Evolutionary conservation across 2,888 invertebrate genomes (phyloP).

Genomic region (Eristalis tenax): DNA sequence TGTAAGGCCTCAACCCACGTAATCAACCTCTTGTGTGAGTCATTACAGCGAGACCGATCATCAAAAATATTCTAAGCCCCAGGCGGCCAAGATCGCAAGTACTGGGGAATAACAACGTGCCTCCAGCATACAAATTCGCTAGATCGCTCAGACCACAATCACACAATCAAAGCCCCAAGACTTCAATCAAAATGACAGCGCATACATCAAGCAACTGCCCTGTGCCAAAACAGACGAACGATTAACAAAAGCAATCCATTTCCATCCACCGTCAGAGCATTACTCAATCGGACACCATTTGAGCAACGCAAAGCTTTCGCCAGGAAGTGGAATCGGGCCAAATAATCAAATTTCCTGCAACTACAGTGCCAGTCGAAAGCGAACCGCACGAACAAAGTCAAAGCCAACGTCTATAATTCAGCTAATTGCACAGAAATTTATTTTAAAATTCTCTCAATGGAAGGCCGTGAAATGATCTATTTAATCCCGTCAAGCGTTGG

Average conservation of each 20-base stretch:
- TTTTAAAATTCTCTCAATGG: constrained; percentile 62
- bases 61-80: too few species aligned
- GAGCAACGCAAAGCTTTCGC: constrained; percentile 10
- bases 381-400: constrained; percentile 15
- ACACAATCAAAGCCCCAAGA: not conserved
- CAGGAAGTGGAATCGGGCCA: constrained; percentile 39
- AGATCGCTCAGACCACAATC: not conserved
- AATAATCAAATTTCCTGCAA: constrained; percentile 36
- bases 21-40: too few species aligned
- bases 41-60: too few species aligned
- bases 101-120: too few species aligned
- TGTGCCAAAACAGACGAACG: not conserved
- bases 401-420: constrained; percentile 12
- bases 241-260: not conserved
- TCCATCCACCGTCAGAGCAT: not conserved
- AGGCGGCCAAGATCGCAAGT: too few species aligned
- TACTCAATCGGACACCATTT: not conserved
- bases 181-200: not conserved
- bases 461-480: constrained; percentile 64
- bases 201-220: not conserved
- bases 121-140: too few species aligned
- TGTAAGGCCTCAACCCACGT: too few species aligned
- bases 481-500: constrained; percentile 48
- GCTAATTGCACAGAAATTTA: constrained; percentile 31
- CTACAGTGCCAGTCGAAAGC: constrained; percentile 9